Conservation (phyloP, 2,113 vertebrate genomes). For the Glaucidium brasilianum region DNA sequence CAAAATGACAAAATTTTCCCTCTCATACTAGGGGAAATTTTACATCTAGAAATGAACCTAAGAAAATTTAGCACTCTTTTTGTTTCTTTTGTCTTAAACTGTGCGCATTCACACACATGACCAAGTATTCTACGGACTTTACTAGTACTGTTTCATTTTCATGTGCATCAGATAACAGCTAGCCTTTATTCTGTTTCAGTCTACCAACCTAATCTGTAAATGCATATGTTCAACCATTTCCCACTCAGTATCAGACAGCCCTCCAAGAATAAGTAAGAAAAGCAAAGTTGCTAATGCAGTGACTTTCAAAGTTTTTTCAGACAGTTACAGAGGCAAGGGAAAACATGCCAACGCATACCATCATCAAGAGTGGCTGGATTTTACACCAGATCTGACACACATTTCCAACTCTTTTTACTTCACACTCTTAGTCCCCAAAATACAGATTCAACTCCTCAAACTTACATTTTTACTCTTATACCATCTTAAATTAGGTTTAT, state of each 20-base stretch:
- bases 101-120: background rate
- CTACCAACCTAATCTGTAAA: background rate
- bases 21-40: background rate
- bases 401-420: background rate
- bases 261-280: background rate
- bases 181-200: background rate
- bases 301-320: background rate
- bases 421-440: background rate
- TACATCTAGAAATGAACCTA: background rate
- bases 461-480: background rate
- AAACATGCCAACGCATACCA: accelerated
- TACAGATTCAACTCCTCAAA: background rate
- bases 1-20: background rate
- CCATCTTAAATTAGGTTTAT: background rate
- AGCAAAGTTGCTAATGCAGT: background rate
- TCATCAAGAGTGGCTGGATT: background rate
- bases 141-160: background rate
- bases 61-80: background rate
- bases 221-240: background rate
- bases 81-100: background rate
- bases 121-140: background rate
- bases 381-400: background rate
- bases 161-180: background rate
- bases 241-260: background rate
- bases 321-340: background rate